Evolutionary conservation across 2,113 vertebrate genomes (phyloP), one percentile per base, ranked within the genome.

Genomic region (Pollachius pollachius): DNA sequence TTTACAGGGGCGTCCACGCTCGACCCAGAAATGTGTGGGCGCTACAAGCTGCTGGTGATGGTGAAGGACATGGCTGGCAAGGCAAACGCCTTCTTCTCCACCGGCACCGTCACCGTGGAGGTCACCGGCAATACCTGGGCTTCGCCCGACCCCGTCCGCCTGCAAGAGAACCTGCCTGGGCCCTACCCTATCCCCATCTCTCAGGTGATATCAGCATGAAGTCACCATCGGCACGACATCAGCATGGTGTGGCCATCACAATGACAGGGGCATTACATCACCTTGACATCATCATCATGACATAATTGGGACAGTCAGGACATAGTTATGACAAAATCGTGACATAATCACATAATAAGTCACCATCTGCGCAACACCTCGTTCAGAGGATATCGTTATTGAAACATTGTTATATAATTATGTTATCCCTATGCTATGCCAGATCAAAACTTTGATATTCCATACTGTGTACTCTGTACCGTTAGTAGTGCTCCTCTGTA

Each of bases 31-130:
- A 77, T 76, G 70, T 92, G 90, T 62, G 91, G 88, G 18, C 85
- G 82, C 30, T 95, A 94, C 64, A 89, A 92, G 70, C 89, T 94
- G 23, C 84, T 83, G 8, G 88, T 94, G 68, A 88, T 89, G 88
- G 93, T 93, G 66, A 94, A 94, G 84, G 94, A 94, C 84, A 91
- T 94, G 90, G 91, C 85, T 0, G 93, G 93, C 60, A 87, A 82
- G 70, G 81, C 82, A 0, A 91, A 90, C 2, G 93, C 93, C 66
- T 91, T 94, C 76, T 90, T 85, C 76, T 86, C 91, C 65, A 91
- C 86, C 3, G 91, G 93, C 61, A 90, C 85, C 0, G 73, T 93
- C 4, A 90, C 90, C 41, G 90, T 92, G 60, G 89, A 85, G 65
- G 80, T 91, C 74, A 90, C 83, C 2, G 89, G 92, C 67, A 96